phyloP scores from a whole-genome alignment of 2,113 vertebrate genomes.

The Crocuta crocuta region DNA sequence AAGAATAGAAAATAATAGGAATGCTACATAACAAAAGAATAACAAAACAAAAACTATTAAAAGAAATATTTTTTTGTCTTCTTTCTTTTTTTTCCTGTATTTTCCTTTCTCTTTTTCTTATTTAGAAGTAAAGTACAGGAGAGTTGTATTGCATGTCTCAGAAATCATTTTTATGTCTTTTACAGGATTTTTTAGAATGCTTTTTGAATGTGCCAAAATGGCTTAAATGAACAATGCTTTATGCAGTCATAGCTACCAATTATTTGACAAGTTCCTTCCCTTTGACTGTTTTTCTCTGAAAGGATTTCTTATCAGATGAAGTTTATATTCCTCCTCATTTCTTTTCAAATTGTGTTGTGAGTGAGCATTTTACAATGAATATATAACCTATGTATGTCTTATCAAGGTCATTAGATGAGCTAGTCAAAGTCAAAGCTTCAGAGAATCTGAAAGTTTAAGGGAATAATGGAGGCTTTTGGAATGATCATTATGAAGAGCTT shows the following conservation, averaged over 20 bases:
- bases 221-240: constrained; percentile 29
- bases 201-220: constrained; percentile 3
- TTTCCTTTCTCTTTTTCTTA: neutral
- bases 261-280: constrained; percentile 50
- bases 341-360: neutral
- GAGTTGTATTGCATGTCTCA: neutral
- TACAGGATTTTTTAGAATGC: neutral
- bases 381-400: neutral
- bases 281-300: constrained; percentile 52
- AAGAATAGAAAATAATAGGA: neutral
- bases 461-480: neutral
- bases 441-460: neutral
- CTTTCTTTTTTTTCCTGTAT: neutral
- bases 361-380: neutral
- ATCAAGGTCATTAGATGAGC: neutral
- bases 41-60: neutral
- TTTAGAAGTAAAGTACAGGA: neutral
- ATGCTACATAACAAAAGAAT: neutral
- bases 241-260: neutral
- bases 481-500: no score
- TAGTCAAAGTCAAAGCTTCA: neutral
- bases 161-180: neutral
- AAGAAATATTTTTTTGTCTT: neutral
- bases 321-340: constrained; percentile 2
- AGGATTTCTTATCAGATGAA: constrained; percentile 39